Base-by-base conservation (phyloP, 2,113 vertebrate genomes). In the Felis chaus region DNA sequence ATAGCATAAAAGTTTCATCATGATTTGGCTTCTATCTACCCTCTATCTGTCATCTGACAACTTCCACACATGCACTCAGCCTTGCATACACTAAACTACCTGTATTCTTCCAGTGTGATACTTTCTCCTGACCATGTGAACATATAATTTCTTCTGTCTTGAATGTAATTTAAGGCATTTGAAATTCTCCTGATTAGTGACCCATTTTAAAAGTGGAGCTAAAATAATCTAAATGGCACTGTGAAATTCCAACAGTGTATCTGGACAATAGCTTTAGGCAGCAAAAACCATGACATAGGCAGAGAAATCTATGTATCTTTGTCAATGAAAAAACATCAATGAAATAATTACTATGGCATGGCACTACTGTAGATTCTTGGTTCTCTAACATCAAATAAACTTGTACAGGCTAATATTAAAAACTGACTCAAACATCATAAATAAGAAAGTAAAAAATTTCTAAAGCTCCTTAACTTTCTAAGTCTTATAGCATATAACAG, bases 181-280 rank as follows among this genome's bases (percentile, higher is more conserved):
- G 68, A 95, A 86, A 95, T 83, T 57, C 31, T 27, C 45, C 39
- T 45, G 25, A 83, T 13, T 87, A 87, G 74, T 89, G 88, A 90
- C 41, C 55, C 81, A 79, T 41, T 89, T 74, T 65, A 86, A 89
- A 87, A 97, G 12, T 66, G 29, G 5, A 66, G n/a, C 41, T 92
- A 94, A 66, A 89, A 94, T 29, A 83, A 82, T 78, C 65, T 12
- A 91, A 94, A 33, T 61, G 48, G 27, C 14, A 92, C 11, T 68
- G 18, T 57, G 45, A 55, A 83, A 90, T 61, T 84, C 80, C 33
- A 66, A 69, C 7, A 85, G 39, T 63, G 33, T 66, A 69, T 23
- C 48, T 74, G 78, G 45, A 61, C 14, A 73, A 73, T 15, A 41
- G 21, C 36, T 73, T 71, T 69, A 55, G 66, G 27, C 10, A 73